These are phyloP conservation scores for Cryptoprocta ferox DNA, from an alignment of 2,797 vertebrate species.

Conservation along the genomic window DNA sequence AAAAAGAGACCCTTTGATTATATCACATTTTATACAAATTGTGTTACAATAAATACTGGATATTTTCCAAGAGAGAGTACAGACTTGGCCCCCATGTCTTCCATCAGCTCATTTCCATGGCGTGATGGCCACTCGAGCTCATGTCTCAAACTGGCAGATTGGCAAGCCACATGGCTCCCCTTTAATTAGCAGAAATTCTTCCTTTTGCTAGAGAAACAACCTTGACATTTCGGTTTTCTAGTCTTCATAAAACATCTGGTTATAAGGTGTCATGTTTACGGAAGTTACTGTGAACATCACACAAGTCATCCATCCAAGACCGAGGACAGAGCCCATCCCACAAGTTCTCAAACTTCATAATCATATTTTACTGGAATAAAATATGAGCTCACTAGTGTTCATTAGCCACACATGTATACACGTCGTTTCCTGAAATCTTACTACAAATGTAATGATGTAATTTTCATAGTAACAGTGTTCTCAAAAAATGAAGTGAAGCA, in stretches of 20 bases:
- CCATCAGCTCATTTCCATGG: accelerated
- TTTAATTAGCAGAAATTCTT: neutral
- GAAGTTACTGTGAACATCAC: neutral
- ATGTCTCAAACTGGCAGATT: accelerated
- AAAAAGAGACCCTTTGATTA: neutral
- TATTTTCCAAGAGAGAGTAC: no score
- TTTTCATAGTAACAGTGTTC: neutral
- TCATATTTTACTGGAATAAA: neutral
- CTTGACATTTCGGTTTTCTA: neutral
- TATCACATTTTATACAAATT: accelerated
- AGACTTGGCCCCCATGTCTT: accelerated
- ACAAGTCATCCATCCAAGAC: neutral
- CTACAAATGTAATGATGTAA: neutral
- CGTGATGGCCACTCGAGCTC: accelerated
- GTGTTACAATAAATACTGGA: accelerated
- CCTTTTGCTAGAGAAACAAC: neutral
- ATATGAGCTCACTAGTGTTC: neutral
- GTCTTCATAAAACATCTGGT: neutral
- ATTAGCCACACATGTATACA: neutral
- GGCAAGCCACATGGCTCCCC: no score
- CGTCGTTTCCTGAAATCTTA: neutral
- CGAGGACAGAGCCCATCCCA: no score
- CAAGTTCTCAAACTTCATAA: neutral
- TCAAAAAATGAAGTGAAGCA: neutral
- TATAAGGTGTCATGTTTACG: neutral